Conservation (phyloP, 2,888 invertebrate species). For the Mantis religiosa region DNA sequence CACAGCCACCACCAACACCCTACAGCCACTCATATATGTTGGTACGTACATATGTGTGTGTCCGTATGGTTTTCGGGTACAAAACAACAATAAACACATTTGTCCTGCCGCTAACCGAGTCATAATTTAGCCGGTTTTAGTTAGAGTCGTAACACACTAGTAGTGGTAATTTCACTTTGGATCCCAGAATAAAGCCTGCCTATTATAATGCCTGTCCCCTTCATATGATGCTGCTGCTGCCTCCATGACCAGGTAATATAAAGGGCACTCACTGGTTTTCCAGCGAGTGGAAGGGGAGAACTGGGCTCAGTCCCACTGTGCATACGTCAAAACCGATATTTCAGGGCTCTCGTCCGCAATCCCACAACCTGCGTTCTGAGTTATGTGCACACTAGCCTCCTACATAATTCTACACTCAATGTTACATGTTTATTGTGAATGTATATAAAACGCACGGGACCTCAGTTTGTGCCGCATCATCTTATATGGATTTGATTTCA, state of each 20-base stretch:
- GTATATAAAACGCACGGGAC: neutral
- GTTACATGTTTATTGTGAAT: neutral
- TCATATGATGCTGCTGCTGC: neutral
- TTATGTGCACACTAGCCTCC: neutral
- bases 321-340: neutral
- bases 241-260: conserved; percentile 2
- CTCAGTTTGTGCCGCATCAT: neutral
- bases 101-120: conserved; percentile 12
- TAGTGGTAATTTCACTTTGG: conserved; percentile 17
- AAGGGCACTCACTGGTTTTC: neutral
- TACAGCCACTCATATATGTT: neutral
- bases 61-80: conserved; percentile 1
- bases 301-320: neutral
- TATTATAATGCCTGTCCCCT: conserved; percentile 1
- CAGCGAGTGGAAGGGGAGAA: neutral
- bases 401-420: neutral
- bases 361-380: neutral
- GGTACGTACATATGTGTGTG: neutral
- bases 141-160: neutral
- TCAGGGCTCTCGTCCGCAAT: neutral
- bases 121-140: conserved; percentile 15
- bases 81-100: conserved; percentile 17
- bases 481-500: neutral
- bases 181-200: conserved; percentile 12
- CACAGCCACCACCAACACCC: neutral